Evolutionary conservation across 2,888 invertebrate genomes (phyloP), one percentile per base, ranked within the genome.

Genomic region (Polyommatus icarus): DNA sequence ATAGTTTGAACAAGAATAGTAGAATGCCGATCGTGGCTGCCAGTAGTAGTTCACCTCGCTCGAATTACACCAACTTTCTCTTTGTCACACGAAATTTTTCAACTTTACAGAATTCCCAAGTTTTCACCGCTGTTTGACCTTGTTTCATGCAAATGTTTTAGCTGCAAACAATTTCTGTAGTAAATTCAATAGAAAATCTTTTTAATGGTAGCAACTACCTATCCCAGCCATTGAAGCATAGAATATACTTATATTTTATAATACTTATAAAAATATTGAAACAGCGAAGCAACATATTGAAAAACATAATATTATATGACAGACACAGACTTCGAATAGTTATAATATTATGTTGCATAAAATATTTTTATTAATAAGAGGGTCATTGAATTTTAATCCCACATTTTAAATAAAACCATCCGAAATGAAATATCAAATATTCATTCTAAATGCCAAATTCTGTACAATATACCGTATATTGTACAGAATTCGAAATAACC

Each of bases 61-160:
- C 67, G 67, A 67, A 67, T 67, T 32, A 67, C 10, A 61, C 67
- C 67, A 67, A 29, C 67, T 67, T 67, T 67, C 8, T 67, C 29
- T 67, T 67, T 67, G 67, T 67, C 29, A 32, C 67, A 67, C 18
- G 12, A 32, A 67, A 67, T 67, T 67, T 32, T 67, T 32, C 29
- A 67, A 15, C 29, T 67, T 67, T 32, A 67, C 29, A 67, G 15
- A 67, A 32, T 32, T 6, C 1, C 67, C 67, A 67, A 67, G 67
- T 67, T 67, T 32, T 67, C 67, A 24, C 61, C 61, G 29, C 61
- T 18, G 24, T 67, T 67, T 29, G 67, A 67, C 67, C 29, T 67
- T 67, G 67, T 67, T 67, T 67, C 6, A 67, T 67, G 67, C 67
- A 67, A 67, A 29, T 67, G 29, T 32, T 67, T 24, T 67, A 29